These are phyloP conservation scores for Platycheirus rosarum DNA, from an alignment of 2,888 invertebrate genomes.

Conservation along the genomic window DNA sequence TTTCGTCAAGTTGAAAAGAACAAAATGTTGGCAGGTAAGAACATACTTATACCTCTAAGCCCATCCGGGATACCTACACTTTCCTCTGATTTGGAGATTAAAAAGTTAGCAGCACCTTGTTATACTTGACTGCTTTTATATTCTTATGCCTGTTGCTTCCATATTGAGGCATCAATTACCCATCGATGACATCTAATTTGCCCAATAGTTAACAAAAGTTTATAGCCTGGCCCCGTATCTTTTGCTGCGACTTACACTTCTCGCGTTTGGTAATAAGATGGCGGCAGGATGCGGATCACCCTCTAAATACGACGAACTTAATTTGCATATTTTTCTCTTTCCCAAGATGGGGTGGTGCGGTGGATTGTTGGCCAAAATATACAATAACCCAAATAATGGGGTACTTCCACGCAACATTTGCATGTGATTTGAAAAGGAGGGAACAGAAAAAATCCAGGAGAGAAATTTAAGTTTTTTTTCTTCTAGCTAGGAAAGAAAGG, in stretches of 20 bases:
- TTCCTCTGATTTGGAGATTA: constrained; percentile 42
- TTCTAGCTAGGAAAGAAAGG: background rate
- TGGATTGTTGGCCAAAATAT: constrained; percentile 28
- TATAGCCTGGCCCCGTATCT: constrained; percentile 48
- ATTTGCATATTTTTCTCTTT: constrained; percentile 65
- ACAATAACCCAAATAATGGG: constrained; percentile 59
- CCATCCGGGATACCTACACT: background rate
- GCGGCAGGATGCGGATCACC: constrained; percentile 35
- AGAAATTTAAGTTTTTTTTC: constrained; percentile 20
- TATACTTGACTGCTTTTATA: constrained; percentile 4
- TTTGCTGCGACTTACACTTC: constrained; percentile 63
- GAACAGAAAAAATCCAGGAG: constrained; percentile 10
- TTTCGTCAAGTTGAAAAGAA: constrained; percentile 4
- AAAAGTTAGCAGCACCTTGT: constrained; percentile 31
- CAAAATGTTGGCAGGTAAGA: constrained; percentile 12
- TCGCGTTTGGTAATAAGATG: background rate
- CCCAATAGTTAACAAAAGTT: constrained; percentile 71
- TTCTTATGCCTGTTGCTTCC: constrained; percentile 57
- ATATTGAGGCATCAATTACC: constrained; percentile 67
- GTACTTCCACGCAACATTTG: constrained; percentile 57
- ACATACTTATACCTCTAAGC: background rate
- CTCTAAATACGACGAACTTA: constrained; percentile 46
- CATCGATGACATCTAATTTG: constrained; percentile 73
- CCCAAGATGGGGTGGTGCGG: constrained; percentile 15
- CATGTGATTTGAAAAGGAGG: constrained; percentile 52